A percentile compares a stretch with the other conserved stretches of the same genome.
Evolutionary conservation across 2,888 invertebrate species (phyloP).

Genomic region (Netelia fuscicornis): DNA sequence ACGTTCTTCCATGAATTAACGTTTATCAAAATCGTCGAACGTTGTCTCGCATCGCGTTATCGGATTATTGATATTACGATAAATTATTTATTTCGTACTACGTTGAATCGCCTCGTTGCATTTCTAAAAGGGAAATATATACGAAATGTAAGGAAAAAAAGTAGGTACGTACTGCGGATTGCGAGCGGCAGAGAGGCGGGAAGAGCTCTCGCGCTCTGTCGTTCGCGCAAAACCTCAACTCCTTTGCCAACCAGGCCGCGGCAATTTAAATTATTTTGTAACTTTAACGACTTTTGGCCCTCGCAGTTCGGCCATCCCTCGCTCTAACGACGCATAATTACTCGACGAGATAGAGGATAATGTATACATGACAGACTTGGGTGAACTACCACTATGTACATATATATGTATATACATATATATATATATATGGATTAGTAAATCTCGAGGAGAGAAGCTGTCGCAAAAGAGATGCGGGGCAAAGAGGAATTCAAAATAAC

Average conservation of each 20-base stretch:
- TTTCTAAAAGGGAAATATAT: neutral
- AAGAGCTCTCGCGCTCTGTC: neutral
- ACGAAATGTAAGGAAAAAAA: conserved; percentile 1
- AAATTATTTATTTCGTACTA: neutral
- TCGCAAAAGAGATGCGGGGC: conserved; percentile 1
- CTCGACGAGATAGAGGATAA: conserved; percentile 39
- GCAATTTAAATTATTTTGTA: conserved; percentile 69
- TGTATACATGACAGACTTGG: conserved; percentile 1
- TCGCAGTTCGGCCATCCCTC: conserved; percentile 59
- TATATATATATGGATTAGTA: neutral
- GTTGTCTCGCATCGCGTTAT: too few species aligned
- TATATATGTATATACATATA: neutral
- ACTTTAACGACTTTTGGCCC: conserved; percentile 64
- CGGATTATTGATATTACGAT: neutral
- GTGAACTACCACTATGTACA: neutral
- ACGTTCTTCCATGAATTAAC: too few species aligned
- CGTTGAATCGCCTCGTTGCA: too few species aligned
- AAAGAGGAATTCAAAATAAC: conserved; percentile 54
- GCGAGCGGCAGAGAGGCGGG: neutral
- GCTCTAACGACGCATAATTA: conserved; percentile 63
- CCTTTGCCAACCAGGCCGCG: conserved; percentile 64
- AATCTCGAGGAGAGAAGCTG: conserved; percentile 30
- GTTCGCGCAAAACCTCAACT: conserved; percentile 46
- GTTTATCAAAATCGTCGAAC: too few species aligned
- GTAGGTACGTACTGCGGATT: neutral